These are phyloP conservation scores for Drosophila vallismaia DNA, from an alignment of 2,888 invertebrate species.

Conservation along the genomic window DNA sequence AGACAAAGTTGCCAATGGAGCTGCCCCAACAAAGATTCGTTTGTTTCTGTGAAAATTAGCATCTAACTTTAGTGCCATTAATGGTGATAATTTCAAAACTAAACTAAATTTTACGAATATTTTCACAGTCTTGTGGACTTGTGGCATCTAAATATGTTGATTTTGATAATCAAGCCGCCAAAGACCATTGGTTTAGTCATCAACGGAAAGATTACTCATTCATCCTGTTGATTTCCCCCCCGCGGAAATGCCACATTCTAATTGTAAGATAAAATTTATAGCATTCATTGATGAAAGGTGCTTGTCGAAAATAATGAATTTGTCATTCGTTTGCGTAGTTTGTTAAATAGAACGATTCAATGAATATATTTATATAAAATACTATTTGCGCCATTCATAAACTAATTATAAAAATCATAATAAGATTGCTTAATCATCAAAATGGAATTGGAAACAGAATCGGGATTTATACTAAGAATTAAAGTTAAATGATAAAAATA, in stretches of 20 bases:
- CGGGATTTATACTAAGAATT: no score
- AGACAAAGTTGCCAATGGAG: constrained; percentile 28
- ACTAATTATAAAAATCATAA: neutral
- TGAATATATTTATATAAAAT: constrained; percentile 30
- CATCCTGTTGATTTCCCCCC: constrained; percentile 42
- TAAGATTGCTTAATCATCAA: no score
- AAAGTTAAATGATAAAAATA: no score
- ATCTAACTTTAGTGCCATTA: constrained; percentile 48
- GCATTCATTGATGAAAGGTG: constrained; percentile 18
- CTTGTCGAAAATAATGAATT: constrained; percentile 6
- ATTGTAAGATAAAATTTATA: neutral
- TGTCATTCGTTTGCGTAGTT: constrained; percentile 8
- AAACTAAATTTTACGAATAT: constrained; percentile 3
- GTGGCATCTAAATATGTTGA: no score
- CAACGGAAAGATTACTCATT: constrained; percentile 37
- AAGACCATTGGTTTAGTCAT: neutral
- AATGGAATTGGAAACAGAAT: no score
- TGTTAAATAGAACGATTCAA: constrained; percentile 25
- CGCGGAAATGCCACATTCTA: constrained; percentile 13
- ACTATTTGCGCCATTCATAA: neutral
- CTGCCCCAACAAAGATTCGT: constrained; percentile 10
- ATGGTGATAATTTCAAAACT: constrained; percentile 33
- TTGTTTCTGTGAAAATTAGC: constrained; percentile 46
- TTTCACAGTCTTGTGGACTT: no score
- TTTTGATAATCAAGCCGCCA: no score